Evolutionary conservation across 1,140 invertebrate genomes (phyloP), one percentile per base, ranked within the genome.

Genomic region (Nomia melanderi): DNA sequence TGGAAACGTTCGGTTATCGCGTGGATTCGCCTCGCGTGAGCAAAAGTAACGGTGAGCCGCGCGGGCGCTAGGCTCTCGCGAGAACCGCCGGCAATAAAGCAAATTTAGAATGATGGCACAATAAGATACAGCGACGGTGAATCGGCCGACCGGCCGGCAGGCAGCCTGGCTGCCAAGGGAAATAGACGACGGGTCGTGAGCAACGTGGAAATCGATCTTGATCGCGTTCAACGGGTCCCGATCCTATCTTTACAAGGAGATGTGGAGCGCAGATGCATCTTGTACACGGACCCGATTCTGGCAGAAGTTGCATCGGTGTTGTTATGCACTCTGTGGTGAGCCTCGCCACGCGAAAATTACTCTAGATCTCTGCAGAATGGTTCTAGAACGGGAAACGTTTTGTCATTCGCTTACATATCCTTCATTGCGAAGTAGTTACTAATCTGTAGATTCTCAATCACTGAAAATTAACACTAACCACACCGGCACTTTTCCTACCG

Each of bases 51-150:
- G 66, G 66, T 71, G 44, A 14, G 14, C 14, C 33, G 27, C 25
- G n/a, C n/a, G 20, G 17, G 47, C 47, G 47, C n/a, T 9, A 8
- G 36, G 31, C 17, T 2, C n/a, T 9, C 41, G 47, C 20, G n/a
- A 20, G 60, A 25, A 63, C 36, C 23, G 8, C n/a, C 53, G 27
- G 44, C 36, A 20, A 63, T 41, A 44, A 71, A 71, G 25, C 57
- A 39, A 41, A 77, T 77, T 54, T 56, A 56, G 67, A 71, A 77
- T 77, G 75, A 77, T 77, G 75, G 57, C 66, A 77, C 75, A 71
- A 39, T 71, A 77, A 77, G 74, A 77, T 77, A 77, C 9, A 31
- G 1, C 9, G 25, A 17, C 41, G 47, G n/a, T 20, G 20, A 1
- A 33, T 14, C 31, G 31, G 31, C 33, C 54, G 73, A 64, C 39